Evolutionary conservation across 2,113 vertebrate species (phyloP).

Genomic region (Beaufortia kweichowensis): DNA sequence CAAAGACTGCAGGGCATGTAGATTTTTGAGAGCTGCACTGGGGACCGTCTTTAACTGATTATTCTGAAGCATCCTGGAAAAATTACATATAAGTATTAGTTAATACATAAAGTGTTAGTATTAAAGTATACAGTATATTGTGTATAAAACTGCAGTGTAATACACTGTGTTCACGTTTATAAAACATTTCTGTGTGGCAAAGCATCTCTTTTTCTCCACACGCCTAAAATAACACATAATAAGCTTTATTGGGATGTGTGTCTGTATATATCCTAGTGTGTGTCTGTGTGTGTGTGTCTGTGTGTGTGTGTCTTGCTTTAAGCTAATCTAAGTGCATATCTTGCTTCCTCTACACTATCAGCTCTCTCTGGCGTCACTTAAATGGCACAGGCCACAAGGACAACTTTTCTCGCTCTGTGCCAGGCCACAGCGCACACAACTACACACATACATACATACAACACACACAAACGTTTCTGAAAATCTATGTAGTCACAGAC

Average conservation of each 20-base stretch:
- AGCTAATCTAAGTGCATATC: constrained; percentile 44
- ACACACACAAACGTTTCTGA: not conserved
- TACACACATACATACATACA: not conserved
- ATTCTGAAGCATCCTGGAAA: constrained; percentile 90
- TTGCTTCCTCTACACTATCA: constrained; percentile 44
- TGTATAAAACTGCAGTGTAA: constrained; percentile 1
- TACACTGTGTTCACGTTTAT: not conserved
- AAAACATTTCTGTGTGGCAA: not conserved
- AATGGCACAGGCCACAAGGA: constrained; percentile 27
- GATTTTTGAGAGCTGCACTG: constrained; percentile 85
- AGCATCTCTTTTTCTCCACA: too few relatives aligned
- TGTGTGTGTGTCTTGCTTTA: constrained; percentile 5
- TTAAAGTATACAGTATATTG: not conserved
- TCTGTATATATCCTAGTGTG: constrained; percentile 25
- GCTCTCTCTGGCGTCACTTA: constrained; percentile 28
- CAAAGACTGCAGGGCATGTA: constrained; percentile 90
- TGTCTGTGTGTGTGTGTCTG: too few relatives aligned
- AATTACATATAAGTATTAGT: not conserved
- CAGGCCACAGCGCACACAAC: constrained; percentile 13
- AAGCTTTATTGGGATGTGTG: not conserved
- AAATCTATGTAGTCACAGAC: not conserved
- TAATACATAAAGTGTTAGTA: not conserved
- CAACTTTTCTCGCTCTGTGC: constrained; percentile 14
- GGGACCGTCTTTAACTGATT: constrained; percentile 95
- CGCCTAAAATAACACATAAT: not conserved